These are phyloP conservation scores for Lordiphosa stackelbergi DNA, from an alignment of 1,140 invertebrate species.

Conservation along the genomic window DNA sequence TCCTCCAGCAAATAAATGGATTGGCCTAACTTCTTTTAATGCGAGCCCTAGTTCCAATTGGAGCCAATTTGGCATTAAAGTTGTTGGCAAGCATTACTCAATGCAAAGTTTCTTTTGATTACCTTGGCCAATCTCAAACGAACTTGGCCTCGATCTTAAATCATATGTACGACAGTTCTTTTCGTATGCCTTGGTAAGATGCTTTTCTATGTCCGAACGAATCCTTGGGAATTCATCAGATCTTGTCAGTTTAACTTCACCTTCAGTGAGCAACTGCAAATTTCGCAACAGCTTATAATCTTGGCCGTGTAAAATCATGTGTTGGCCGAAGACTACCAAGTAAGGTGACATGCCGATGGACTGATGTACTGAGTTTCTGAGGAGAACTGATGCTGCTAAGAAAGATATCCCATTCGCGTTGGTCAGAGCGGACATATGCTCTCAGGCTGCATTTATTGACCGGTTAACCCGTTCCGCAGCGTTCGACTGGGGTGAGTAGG, in stretches of 20 bases:
- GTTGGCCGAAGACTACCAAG: constrained; percentile 5
- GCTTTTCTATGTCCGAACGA: neutral
- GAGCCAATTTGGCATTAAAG: constrained; percentile 14
- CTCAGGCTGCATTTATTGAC: constrained; percentile 1
- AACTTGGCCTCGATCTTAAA: neutral
- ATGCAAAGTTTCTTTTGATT: neutral
- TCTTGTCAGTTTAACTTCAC: no score
- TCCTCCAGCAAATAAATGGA: no score
- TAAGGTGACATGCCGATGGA: constrained; percentile 13
- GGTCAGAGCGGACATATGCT: neutral
- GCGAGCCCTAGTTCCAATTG: neutral
- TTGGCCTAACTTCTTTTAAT: neutral
- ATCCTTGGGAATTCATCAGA: neutral
- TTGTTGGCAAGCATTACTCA: neutral
- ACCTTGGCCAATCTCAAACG: constrained; percentile 7
- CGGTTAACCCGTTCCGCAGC: constrained; percentile 11
- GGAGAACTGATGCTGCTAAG: constrained; percentile 13
- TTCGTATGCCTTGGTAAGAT: constrained; percentile 6
- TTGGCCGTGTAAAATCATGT: no score
- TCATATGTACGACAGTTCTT: constrained; percentile 5
- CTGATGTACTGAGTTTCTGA: constrained; percentile 14
- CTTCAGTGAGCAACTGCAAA: no score
- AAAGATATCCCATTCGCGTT: constrained; percentile 10
- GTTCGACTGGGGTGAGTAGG: no score
- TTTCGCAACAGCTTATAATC: no score